These are phyloP conservation scores for Chrysocyon brachyurus DNA, from an alignment of 2,797 vertebrate genomes.

Conservation along the genomic window DNA sequence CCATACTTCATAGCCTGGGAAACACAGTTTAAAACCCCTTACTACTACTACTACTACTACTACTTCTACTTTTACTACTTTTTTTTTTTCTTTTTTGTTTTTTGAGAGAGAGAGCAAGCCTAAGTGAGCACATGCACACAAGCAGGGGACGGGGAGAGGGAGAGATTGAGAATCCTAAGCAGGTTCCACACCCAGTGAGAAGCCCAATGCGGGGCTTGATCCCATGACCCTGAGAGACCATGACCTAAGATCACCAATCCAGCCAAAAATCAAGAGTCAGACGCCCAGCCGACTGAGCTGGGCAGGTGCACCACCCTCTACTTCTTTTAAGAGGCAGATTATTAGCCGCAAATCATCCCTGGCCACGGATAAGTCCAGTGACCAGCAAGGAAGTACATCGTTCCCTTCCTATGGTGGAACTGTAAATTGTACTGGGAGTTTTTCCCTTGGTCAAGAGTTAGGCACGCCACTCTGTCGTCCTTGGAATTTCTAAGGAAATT, in stretches of 20 bases:
- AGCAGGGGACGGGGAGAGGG: background rate
- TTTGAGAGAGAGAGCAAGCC: background rate
- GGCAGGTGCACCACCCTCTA: background rate
- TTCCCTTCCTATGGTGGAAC: background rate
- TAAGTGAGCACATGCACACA: background rate
- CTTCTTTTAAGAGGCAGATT: too few species aligned
- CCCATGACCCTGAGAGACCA: background rate
- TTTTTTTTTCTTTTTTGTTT: too few species aligned
- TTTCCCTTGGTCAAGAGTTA: background rate
- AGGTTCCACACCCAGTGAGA: background rate
- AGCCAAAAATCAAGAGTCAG: background rate
- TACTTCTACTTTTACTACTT: background rate
- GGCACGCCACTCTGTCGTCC: too few species aligned
- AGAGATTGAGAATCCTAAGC: background rate
- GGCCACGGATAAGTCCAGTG: too few species aligned
- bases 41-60: too few species aligned
- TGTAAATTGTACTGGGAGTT: background rate
- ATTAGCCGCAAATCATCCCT: too few species aligned
- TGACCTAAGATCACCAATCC: background rate
- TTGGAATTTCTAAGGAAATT: background rate
- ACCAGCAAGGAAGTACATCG: too few species aligned
- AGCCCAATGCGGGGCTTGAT: background rate
- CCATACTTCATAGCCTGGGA: background rate
- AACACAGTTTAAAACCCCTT: background rate
- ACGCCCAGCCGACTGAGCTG: background rate